Conservation (phyloP, 2,888 invertebrate genomes). For the Melanchra persicariae region DNA sequence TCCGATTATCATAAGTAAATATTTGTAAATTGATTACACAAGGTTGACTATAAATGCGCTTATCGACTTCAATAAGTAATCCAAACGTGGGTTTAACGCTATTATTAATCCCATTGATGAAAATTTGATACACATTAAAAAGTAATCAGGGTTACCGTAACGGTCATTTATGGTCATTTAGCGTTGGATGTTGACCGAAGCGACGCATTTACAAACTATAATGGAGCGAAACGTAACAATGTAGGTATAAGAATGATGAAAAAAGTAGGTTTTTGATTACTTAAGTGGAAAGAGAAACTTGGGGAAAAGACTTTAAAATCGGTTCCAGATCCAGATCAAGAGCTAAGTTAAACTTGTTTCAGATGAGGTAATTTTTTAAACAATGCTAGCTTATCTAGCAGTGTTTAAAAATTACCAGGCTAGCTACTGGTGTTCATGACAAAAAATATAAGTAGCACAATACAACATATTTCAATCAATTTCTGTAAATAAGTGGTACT, state of each 20-base stretch:
- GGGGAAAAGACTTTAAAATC: not conserved
- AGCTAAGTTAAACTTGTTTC: not conserved
- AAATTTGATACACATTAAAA: slow-evolving; percentile 32
- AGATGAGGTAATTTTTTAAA: not conserved
- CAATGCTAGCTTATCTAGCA: too few relatives aligned
- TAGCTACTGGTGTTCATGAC: not conserved
- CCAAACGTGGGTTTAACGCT: slow-evolving; percentile 15
- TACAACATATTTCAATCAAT: not conserved
- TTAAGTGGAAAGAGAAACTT: not conserved
- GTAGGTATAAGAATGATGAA: slow-evolving; percentile 16
- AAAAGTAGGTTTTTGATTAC: slow-evolving; percentile 8
- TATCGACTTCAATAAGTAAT: slow-evolving; percentile 33
- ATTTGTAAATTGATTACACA: slow-evolving; percentile 39
- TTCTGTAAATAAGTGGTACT: not conserved
- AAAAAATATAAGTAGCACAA: too few relatives aligned
- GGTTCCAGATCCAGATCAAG: not conserved
- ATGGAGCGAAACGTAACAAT: slow-evolving; percentile 31
- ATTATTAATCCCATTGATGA: slow-evolving; percentile 32
- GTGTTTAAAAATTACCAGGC: too few relatives aligned
- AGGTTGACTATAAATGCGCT: slow-evolving; percentile 39
- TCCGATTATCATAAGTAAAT: slow-evolving; percentile 15
- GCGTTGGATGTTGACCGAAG: slow-evolving; percentile 32
- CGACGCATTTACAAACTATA: slow-evolving; percentile 24
- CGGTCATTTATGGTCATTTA: slow-evolving; percentile 32
- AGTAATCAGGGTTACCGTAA: slow-evolving; percentile 28